Evolutionary conservation across 2,888 invertebrate genomes (phyloP).

Genomic region (Miltochrista miniata): DNA sequence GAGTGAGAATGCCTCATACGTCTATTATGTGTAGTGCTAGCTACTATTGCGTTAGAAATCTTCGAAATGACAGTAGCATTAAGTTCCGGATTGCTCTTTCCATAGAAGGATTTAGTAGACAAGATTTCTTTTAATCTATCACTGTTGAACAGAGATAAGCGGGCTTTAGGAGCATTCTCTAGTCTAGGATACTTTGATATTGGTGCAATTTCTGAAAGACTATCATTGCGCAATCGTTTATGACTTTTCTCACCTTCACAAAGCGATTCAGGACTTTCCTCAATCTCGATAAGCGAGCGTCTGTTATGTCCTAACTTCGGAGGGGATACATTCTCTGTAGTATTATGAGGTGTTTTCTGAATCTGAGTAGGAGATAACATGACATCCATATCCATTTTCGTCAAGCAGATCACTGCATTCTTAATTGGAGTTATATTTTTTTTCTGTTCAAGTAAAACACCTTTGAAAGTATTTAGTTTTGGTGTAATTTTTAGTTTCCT

Average conservation of each 20-base stretch:
- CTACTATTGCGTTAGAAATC: slow-evolving; percentile 64
- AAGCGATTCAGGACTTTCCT: slow-evolving; percentile 68
- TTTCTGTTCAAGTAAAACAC: slow-evolving; percentile 66
- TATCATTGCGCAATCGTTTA: slow-evolving; percentile 68
- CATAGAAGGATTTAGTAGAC: slow-evolving; percentile 82
- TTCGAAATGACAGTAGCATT: slow-evolving; percentile 58
- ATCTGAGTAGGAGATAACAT: slow-evolving; percentile 69
- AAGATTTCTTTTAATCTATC: slow-evolving; percentile 76
- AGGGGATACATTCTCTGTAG: slow-evolving; percentile 62
- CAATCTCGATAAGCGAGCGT: slow-evolving; percentile 60
- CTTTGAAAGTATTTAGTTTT: slow-evolving; percentile 69
- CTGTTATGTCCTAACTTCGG: slow-evolving; percentile 69
- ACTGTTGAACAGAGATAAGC: slow-evolving; percentile 71
- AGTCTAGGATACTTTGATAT: slow-evolving; percentile 63
- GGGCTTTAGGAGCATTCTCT: slow-evolving; percentile 70
- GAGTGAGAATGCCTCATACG: slow-evolving; percentile 56
- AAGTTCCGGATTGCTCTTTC: slow-evolving; percentile 72
- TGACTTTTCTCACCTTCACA: slow-evolving; percentile 69
- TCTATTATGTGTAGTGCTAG: slow-evolving; percentile 44
- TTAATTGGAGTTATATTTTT: slow-evolving; percentile 63
- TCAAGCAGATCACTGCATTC: slow-evolving; percentile 58
- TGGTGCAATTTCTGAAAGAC: slow-evolving; percentile 58
- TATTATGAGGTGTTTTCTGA: slow-evolving; percentile 73
- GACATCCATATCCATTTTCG: slow-evolving; percentile 65
- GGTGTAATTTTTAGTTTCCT: slow-evolving; percentile 62